Percentiles rank a stretch among this genome's conserved stretches.
These are phyloP conservation scores for Pogonus chalceus DNA, from an alignment of 1,140 invertebrate species.

Conservation along the genomic window DNA sequence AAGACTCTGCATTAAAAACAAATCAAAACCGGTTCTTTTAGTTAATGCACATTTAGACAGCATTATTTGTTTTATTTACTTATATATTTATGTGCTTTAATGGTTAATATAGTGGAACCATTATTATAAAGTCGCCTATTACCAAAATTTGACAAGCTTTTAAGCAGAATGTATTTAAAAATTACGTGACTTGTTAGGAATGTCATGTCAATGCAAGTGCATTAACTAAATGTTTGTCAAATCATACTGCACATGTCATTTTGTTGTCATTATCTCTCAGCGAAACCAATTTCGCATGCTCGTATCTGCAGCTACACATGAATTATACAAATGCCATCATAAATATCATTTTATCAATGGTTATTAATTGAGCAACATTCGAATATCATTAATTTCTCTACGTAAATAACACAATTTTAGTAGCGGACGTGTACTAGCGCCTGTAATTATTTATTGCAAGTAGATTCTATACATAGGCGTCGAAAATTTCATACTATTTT, in stretches of 20 bases:
- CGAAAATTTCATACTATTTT: too few relatives aligned
- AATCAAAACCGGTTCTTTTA: background rate
- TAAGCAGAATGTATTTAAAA: too few relatives aligned
- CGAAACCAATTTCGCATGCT: background rate
- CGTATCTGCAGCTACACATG: background rate
- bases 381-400: slow-evolving; percentile 2
- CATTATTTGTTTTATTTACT: too few relatives aligned
- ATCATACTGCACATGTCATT: background rate
- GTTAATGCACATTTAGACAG: too few relatives aligned
- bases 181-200: too few relatives aligned
- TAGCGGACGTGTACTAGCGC: background rate
- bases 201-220: background rate
- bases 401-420: background rate
- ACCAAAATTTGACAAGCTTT: too few relatives aligned
- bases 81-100: too few relatives aligned
- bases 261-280: background rate
- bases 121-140: too few relatives aligned
- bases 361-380: slow-evolving; percentile 1
- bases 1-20: background rate
- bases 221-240: background rate
- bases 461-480: too few relatives aligned
- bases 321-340: slow-evolving; percentile 3
- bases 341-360: slow-evolving; percentile 4
- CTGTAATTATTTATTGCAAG: background rate
- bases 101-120: too few relatives aligned